Conservation (phyloP, 2,113 vertebrate species). For the Uropsilus gracilis region DNA sequence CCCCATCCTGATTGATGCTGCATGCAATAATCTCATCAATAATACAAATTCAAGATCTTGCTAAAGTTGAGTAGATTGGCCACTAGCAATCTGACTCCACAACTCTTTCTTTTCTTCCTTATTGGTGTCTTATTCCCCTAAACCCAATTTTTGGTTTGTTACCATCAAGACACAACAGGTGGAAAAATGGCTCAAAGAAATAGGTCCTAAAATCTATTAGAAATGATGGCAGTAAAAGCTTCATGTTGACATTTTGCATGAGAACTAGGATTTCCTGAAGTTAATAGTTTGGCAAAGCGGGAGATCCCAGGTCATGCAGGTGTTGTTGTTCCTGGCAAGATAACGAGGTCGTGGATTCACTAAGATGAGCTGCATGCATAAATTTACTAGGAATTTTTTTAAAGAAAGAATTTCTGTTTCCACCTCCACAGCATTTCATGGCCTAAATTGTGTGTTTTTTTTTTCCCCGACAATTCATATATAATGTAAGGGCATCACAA, state of each 20-base stretch:
- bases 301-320: background rate
- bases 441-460: background rate
- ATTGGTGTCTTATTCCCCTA: no score
- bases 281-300: slow-evolving; percentile 44
- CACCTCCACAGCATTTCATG: background rate
- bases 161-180: no score
- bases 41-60: no score
- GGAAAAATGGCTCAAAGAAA: background rate
- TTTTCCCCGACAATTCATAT: background rate
- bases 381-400: slow-evolving; percentile 4
- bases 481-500: background rate
- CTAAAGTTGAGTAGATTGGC: no score
- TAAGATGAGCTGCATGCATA: slow-evolving; percentile 52
- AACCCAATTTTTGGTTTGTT: no score
- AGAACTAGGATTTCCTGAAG: slow-evolving; percentile 54
- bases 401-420: slow-evolving; percentile 27
- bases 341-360: slow-evolving; percentile 42
- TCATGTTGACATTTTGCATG: background rate
- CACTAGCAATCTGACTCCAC: no score
- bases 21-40: no score
- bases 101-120: no score
- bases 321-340: slow-evolving; percentile 53
- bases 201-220: background rate
- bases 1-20: no score
- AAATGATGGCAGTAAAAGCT: background rate